phyloP scores from a whole-genome alignment of 2,113 vertebrate genomes.

The Percopsis transmontana region DNA sequence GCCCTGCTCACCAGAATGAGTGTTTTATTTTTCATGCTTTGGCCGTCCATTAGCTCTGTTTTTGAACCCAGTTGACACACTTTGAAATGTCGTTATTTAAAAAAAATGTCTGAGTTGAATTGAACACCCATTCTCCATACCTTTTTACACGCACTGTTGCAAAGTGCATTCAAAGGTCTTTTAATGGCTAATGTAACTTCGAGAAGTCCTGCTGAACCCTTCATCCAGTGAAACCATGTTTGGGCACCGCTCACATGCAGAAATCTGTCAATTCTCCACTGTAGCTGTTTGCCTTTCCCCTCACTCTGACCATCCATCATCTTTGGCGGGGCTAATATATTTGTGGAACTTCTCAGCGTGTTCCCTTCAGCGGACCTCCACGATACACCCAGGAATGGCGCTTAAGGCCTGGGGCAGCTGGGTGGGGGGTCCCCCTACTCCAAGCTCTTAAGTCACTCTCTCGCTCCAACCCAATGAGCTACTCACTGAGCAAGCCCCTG shows the following conservation, averaged over 20 bases:
- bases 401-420: slow-evolving; percentile 13
- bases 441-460: slow-evolving; percentile 64
- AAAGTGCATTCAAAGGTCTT: neutral
- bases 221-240: slow-evolving; percentile 2
- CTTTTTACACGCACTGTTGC: slow-evolving; percentile 1
- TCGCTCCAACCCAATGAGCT: slow-evolving; percentile 56
- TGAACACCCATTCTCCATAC: slow-evolving; percentile 52
- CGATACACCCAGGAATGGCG: slow-evolving; percentile 14
- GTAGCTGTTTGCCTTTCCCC: neutral
- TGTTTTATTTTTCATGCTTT: slow-evolving; percentile 72
- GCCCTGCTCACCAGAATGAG: slow-evolving; percentile 54
- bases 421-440: slow-evolving; percentile 18
- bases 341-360: slow-evolving; percentile 43
- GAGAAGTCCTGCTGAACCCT: slow-evolving; percentile 10
- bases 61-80: slow-evolving; percentile 64
- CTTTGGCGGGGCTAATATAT: slow-evolving; percentile 6
- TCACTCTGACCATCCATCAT: slow-evolving; percentile 26
- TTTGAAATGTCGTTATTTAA: slow-evolving; percentile 60
- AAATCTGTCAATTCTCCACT: neutral
- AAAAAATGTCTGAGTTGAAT: slow-evolving; percentile 59
- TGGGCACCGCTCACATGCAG: neutral
- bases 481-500: slow-evolving; percentile 57
- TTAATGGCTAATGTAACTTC: slow-evolving; percentile 14
- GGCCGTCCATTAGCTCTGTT: slow-evolving; percentile 69
- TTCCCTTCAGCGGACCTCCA: slow-evolving; percentile 28